Evolutionary conservation across 2,797 vertebrate genomes (phyloP), one percentile per base, ranked within the genome.

Genomic region (Prunella strophiata): DNA sequence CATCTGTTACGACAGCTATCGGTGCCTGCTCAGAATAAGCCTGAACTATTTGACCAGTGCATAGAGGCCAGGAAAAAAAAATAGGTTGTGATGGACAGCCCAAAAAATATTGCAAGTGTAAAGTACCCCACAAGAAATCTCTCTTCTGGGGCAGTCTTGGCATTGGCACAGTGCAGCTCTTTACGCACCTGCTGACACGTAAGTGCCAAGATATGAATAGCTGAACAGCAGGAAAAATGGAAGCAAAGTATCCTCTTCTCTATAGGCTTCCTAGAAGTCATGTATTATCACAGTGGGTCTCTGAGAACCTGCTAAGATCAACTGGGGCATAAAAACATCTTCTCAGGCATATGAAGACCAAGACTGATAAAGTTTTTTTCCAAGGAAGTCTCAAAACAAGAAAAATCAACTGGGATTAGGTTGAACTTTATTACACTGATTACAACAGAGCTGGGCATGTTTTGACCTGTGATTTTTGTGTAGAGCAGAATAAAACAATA

Each of bases 11-110:
- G 70, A 91, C 25, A 88, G 88, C 70, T 95, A 92, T 86, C 6
- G 8, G 54, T 83, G 94, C 67, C 83, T 88, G 80, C 82, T 95
- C 88, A 94, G 96, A 97, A 97, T 96, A 97, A 96, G 75, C 74
- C 34, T 94, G 90, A 86, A 95, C 94, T 96, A 91, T 93, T 62
- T 93, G 45, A 89, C 74, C 71, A 86, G 62, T 47, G 62, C 84
- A 96, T 25, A 76, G 72, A 85, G 79, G 62, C 61, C 77, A 94
- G 38, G 59, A 22, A 25, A 73, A 91, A 81, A 89, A 94, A 94
- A 95, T 3, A 93, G 50, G 40, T 82, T 95, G 83, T 87, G 85
- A 81, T 48, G 87, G 92, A 94, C 80, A 84, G 65, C 30, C 57
- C 2, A 10, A 91, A 90, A 92, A 91, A 93, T 40, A 84, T 0